A percentile compares a stretch with the other conserved stretches of the same genome.
These are phyloP conservation scores for Pterocles orientalis DNA, from an alignment of 2,113 vertebrate species.

Conservation along the genomic window DNA sequence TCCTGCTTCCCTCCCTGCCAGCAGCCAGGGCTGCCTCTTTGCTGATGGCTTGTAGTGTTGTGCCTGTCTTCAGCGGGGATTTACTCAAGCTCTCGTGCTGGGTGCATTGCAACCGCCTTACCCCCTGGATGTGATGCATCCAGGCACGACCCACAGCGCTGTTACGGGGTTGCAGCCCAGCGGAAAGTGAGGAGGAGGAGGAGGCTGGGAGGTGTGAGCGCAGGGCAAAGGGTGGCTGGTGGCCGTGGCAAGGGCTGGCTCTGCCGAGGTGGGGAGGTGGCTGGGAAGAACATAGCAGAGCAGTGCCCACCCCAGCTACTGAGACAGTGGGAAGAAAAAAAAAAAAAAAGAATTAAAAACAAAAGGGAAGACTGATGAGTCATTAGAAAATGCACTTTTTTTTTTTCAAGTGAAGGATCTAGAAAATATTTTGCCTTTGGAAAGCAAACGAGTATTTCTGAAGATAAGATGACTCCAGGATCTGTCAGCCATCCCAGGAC, in stretches of 20 bases:
- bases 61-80: neutral
- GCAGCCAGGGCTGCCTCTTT: neutral
- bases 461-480: neutral
- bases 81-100: neutral
- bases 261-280: neutral
- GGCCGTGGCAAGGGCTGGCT: neutral
- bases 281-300: neutral
- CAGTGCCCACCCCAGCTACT: neutral
- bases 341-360: neutral
- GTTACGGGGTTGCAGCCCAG: neutral
- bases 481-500: neutral
- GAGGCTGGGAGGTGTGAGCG: neutral
- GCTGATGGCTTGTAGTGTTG: neutral
- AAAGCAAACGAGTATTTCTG: neutral
- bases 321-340: neutral
- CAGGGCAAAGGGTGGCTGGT: neutral
- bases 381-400: neutral
- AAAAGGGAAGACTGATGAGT: neutral
- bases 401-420: neutral
- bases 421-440: neutral
- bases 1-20: neutral
- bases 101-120: neutral
- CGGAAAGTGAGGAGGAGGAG: neutral
- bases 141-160: neutral
- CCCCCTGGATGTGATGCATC: accelerated